Conservation (phyloP, 2,113 vertebrate genomes). For the Chascanopsetta lugubris region DNA sequence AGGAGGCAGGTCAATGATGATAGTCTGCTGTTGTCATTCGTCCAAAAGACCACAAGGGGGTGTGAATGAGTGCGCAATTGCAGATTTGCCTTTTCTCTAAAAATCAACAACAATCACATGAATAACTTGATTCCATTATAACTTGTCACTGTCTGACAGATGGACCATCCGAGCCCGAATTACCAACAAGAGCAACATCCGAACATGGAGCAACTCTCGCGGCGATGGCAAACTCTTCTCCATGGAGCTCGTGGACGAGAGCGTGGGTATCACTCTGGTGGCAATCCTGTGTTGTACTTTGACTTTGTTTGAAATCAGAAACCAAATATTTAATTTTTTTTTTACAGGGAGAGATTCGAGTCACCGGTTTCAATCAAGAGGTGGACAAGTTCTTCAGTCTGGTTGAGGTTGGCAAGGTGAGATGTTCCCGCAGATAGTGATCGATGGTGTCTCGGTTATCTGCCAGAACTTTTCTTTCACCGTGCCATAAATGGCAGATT, state of each 20-base stretch:
- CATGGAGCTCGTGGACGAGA: conserved; percentile 95
- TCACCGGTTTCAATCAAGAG: conserved; percentile 95
- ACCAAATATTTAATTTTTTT: conserved; percentile 11
- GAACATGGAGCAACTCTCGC: conserved; percentile 96
- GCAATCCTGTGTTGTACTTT: neutral
- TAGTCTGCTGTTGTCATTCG: too few species aligned
- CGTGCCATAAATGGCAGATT: conserved; percentile 44
- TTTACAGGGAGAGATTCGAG: conserved; percentile 93
- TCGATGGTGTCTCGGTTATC: conserved; percentile 20
- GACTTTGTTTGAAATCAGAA: neutral
- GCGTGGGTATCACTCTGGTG: conserved; percentile 79
- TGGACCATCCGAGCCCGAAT: conserved; percentile 96
- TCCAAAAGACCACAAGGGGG: neutral
- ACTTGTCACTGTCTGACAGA: conserved; percentile 71
- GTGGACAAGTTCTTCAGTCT: conserved; percentile 94
- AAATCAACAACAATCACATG: neutral
- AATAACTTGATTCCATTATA: neutral
- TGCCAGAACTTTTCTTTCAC: conserved; percentile 30
- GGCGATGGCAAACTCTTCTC: conserved; percentile 97
- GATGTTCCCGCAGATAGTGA: conserved; percentile 27
- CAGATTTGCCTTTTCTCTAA: neutral
- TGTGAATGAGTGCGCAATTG: too few species aligned
- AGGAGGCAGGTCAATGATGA: too few species aligned
- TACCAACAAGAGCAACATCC: conserved; percentile 93
- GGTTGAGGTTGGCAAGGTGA: conserved; percentile 94